phyloP scores from a whole-genome alignment of 2,888 invertebrate genomes.

The Theretra japonica region DNA sequence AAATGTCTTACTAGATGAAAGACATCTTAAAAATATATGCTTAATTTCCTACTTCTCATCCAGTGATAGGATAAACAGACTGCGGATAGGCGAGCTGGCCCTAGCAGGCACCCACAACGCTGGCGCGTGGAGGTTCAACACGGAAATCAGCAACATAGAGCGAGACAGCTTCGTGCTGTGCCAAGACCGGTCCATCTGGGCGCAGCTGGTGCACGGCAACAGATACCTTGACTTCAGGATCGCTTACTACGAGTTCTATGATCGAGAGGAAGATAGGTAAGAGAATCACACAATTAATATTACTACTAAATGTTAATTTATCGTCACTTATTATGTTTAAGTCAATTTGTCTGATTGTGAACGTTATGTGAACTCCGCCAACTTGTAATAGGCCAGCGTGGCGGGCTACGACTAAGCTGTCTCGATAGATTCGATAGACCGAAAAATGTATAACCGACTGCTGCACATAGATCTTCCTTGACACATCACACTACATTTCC shows the following conservation, averaged over 20 bases:
- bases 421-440: too few relatives aligned
- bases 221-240: constrained; percentile 92
- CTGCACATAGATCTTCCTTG: too few relatives aligned
- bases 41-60: constrained; percentile 40
- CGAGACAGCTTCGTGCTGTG: constrained; percentile 77
- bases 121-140: constrained; percentile 82
- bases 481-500: too few relatives aligned
- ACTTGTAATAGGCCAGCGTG: too few relatives aligned
- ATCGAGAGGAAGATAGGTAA: constrained; percentile 70
- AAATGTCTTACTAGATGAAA: neutral
- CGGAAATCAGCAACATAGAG: constrained; percentile 69
- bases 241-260: constrained; percentile 86
- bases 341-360: too few relatives aligned
- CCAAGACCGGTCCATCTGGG: constrained; percentile 92
- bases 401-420: too few relatives aligned
- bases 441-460: too few relatives aligned
- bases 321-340: too few relatives aligned
- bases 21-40: constrained; percentile 38
- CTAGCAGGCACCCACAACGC: constrained; percentile 83
- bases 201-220: constrained; percentile 93
- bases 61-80: constrained; percentile 69
- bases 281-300: constrained; percentile 5
- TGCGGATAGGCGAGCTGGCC: constrained; percentile 77
- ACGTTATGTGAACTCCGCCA: too few relatives aligned
- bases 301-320: neutral